Evolutionary conservation across 92 coral and sea anemone species (phyloP).

Genomic region (Phenganax subtilis): DNA sequence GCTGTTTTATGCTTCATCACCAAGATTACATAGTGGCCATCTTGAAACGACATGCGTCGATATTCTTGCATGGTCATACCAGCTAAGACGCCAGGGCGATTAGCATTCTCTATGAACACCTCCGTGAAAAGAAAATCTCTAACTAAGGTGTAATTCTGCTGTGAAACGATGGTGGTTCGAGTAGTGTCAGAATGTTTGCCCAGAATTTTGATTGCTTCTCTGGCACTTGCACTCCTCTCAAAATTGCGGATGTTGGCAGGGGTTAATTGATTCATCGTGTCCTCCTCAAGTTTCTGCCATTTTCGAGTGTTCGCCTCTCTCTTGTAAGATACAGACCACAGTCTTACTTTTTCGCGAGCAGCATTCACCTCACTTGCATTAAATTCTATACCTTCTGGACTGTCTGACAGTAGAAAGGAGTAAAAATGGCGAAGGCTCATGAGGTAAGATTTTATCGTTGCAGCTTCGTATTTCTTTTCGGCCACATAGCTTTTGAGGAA

Average conservation of each 20-base stretch:
- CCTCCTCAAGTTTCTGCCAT: constrained; percentile 53
- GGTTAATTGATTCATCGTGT: neutral
- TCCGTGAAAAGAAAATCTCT: constrained; percentile 53
- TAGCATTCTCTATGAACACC: constrained; percentile 52
- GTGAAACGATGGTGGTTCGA: constrained; percentile 30
- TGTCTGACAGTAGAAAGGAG: constrained; percentile 49
- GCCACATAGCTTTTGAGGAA: constrained; percentile 46
- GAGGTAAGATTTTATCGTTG: constrained; percentile 57
- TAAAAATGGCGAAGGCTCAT: constrained; percentile 61
- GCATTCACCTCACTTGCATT: constrained; percentile 33
- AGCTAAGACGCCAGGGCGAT: constrained; percentile 54
- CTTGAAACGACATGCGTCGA: constrained; percentile 29
- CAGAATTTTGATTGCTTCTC: constrained; percentile 41
- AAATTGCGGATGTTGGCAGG: constrained; percentile 43
- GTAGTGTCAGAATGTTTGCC: constrained; percentile 42
- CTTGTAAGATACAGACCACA: constrained; percentile 37
- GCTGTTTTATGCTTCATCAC: constrained; percentile 53
- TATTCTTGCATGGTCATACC: constrained; percentile 49
- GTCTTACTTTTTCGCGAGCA: constrained; percentile 46
- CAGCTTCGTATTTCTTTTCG: constrained; percentile 49
- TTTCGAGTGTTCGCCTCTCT: constrained; percentile 40
- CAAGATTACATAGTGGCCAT: constrained; percentile 33
- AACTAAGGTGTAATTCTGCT: constrained; percentile 50
- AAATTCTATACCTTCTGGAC: constrained; percentile 44
- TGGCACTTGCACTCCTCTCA: constrained; percentile 49